Evolutionary conservation across 1,140 invertebrate species (phyloP).

Genomic region (Zaprionus ghesquierei): DNA sequence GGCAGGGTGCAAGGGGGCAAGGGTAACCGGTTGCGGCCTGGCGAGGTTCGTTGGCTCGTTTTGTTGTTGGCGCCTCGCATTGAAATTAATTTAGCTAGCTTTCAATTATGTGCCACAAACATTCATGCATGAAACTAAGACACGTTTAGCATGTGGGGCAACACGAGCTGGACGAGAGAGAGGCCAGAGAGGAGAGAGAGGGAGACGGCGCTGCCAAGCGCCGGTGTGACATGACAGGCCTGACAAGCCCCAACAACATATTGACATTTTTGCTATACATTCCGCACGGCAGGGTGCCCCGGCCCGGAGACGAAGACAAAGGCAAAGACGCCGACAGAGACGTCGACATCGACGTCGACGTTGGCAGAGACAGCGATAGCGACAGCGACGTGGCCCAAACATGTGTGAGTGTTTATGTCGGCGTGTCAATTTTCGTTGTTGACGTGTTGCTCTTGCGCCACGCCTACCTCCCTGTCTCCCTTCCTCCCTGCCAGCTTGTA

Average conservation of each 20-base stretch:
- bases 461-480: slow-evolving; percentile 1
- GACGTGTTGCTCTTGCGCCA: slow-evolving; percentile 64
- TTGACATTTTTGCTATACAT: slow-evolving; percentile 81
- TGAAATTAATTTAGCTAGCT: slow-evolving; percentile 81
- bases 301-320: neutral
- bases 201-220: slow-evolving; percentile 42
- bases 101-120: slow-evolving; percentile 81
- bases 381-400: slow-evolving; percentile 24
- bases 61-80: slow-evolving; percentile 68
- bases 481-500: neutral
- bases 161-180: too few relatives aligned
- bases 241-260: slow-evolving; percentile 78
- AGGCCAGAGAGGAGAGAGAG: too few relatives aligned
- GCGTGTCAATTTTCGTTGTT: slow-evolving; percentile 79
- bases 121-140: slow-evolving; percentile 77
- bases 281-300: slow-evolving; percentile 61
- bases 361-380: slow-evolving; percentile 2
- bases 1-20: neutral
- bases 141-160: slow-evolving; percentile 52
- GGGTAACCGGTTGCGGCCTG: slow-evolving; percentile 3
- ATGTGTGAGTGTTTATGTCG: slow-evolving; percentile 79
- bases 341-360: slow-evolving; percentile 2
- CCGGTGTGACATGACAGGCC: slow-evolving; percentile 71
- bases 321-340: slow-evolving; percentile 13
- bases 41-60: slow-evolving; percentile 11